phyloP scores from a whole-genome alignment of 2,113 vertebrate genomes.

The Dasypus novemcinctus region DNA sequence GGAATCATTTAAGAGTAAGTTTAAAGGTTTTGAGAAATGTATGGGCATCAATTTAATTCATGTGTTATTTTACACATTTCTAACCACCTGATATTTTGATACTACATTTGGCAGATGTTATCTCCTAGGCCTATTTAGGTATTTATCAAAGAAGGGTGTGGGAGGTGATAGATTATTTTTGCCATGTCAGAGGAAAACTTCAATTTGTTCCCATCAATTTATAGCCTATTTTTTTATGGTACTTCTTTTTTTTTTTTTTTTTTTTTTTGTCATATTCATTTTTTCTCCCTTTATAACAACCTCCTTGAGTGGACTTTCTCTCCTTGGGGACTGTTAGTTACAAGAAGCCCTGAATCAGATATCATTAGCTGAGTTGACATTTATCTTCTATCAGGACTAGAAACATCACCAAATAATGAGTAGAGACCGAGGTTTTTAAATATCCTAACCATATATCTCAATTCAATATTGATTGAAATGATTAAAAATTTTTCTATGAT shows the following conservation, averaged over 20 bases:
- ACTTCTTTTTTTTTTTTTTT: slow-evolving; percentile 43
- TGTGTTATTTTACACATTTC: slow-evolving; percentile 53
- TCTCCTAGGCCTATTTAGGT: slow-evolving; percentile 54
- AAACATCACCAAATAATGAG: slow-evolving; percentile 56
- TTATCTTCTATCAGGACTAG: slow-evolving; percentile 52
- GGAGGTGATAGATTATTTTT: slow-evolving; percentile 48
- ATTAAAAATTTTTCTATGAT: slow-evolving; percentile 58
- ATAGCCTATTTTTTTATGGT: slow-evolving; percentile 25
- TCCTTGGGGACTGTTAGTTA: slow-evolving; percentile 35
- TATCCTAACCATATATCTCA: slow-evolving; percentile 57
- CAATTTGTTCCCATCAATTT: slow-evolving; percentile 54
- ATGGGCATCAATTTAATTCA: slow-evolving; percentile 49
- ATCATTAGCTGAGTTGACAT: slow-evolving; percentile 26
- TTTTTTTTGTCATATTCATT: slow-evolving; percentile 55
- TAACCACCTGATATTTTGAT: slow-evolving; percentile 58
- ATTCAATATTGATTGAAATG: slow-evolving; percentile 57
- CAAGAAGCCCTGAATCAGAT: slow-evolving; percentile 40
- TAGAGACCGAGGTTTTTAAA: slow-evolving; percentile 58
- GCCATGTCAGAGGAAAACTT: slow-evolving; percentile 40
- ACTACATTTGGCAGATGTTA: slow-evolving; percentile 27
- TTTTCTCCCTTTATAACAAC: slow-evolving; percentile 31
- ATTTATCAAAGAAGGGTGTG: slow-evolving; percentile 33
- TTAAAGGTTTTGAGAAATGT: slow-evolving; percentile 41
- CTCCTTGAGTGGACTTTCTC: slow-evolving; percentile 21
- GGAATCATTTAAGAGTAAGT: neutral